These are phyloP conservation scores for Scylla paramamosain DNA, from an alignment of 1,140 invertebrate genomes.

Conservation along the genomic window DNA sequence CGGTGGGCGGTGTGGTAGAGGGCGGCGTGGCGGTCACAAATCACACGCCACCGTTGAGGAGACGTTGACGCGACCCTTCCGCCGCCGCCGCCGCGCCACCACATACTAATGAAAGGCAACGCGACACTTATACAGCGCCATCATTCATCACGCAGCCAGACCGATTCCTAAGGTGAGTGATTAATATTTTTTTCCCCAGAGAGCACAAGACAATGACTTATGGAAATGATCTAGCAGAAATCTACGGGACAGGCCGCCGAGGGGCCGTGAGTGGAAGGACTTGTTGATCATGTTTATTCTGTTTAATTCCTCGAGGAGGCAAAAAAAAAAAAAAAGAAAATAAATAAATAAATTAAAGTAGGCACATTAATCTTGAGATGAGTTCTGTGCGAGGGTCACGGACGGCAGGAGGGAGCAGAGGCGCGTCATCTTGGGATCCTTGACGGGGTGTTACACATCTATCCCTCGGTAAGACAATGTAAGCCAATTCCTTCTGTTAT, in stretches of 20 bases:
- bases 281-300: background rate
- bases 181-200: background rate
- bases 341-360: background rate
- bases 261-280: background rate
- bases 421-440: background rate
- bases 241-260: background rate
- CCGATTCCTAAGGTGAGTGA: slow-evolving; percentile 12
- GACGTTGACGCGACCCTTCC: background rate
- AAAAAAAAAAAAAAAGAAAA: background rate
- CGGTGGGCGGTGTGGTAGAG: background rate
- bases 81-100: background rate
- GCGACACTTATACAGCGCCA: background rate
- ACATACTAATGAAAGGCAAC: slow-evolving; percentile 10
- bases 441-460: no score
- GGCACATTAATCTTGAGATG: background rate
- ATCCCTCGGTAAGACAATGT: background rate
- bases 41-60: background rate
- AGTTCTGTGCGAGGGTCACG: background rate
- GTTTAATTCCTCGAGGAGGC: background rate
- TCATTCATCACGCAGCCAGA: slow-evolving; percentile 38
- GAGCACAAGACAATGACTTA: slow-evolving; percentile 12
- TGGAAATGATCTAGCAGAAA: background rate
- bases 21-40: background rate
- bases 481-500: background rate
- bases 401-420: background rate